Conservation (phyloP, 2,113 vertebrate species). For the Mixornis gularis region DNA sequence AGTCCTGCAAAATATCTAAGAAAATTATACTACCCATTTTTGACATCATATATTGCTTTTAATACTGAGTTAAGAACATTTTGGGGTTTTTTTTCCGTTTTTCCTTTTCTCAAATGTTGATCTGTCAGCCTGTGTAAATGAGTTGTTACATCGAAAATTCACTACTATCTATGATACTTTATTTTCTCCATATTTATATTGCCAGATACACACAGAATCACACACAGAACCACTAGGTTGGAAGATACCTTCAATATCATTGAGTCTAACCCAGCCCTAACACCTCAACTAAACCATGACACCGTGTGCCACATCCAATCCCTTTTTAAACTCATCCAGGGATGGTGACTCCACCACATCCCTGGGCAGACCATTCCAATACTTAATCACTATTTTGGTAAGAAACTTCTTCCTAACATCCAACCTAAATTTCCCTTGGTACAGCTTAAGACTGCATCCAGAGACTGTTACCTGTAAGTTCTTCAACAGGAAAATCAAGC, state of each 20-base stretch:
- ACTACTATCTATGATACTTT: neutral
- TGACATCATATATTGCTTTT: neutral
- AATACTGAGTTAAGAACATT: neutral
- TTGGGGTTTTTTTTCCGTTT: neutral
- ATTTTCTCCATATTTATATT: neutral
- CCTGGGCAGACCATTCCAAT: fast-evolving
- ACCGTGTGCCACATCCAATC: neutral
- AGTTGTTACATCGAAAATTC: neutral
- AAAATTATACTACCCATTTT: neutral
- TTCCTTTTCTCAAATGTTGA: neutral
- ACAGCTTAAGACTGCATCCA: neutral
- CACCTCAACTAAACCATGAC: neutral
- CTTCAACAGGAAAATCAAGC: neutral
- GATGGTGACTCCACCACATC: neutral
- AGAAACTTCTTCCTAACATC: neutral
- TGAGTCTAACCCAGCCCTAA: neutral
- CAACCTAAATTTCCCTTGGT: neutral
- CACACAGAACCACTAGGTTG: neutral
- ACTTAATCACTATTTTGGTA: neutral
- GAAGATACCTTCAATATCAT: neutral
- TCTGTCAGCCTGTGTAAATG: neutral
- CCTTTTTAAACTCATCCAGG: neutral
- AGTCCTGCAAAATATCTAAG: neutral
- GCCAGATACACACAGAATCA: neutral
- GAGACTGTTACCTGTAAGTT: neutral